These are phyloP conservation scores for Sylvia borin DNA, from an alignment of 2,797 vertebrate species.

Conservation along the genomic window DNA sequence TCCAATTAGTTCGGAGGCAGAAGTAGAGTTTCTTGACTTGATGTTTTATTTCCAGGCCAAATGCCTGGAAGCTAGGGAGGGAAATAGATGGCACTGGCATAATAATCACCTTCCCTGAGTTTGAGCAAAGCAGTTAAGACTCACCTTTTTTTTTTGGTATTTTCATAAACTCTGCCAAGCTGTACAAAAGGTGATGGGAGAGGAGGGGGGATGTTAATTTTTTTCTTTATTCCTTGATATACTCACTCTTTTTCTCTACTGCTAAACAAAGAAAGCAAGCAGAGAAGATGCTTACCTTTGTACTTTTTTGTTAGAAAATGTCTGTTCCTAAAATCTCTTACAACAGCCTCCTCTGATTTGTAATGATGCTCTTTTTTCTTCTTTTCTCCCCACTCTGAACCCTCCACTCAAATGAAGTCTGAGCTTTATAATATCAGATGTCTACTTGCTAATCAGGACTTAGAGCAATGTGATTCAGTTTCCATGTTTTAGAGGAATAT, in stretches of 20 bases:
- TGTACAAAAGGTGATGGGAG: neutral
- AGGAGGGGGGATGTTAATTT: neutral
- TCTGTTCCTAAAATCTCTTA: neutral
- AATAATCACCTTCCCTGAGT: constrained; percentile 44
- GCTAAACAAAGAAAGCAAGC: neutral
- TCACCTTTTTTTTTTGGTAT: constrained; percentile 8
- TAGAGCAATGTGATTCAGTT: neutral
- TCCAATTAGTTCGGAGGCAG: constrained; percentile 37
- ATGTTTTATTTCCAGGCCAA: constrained; percentile 57
- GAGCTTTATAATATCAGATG: neutral
- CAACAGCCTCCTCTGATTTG: neutral
- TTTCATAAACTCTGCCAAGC: constrained; percentile 37
- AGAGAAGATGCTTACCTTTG: neutral
- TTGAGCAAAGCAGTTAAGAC: constrained; percentile 32
- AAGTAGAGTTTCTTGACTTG: constrained; percentile 22
- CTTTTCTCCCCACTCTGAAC: neutral
- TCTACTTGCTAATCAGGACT: neutral
- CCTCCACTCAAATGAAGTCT: neutral
- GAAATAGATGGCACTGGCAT: constrained; percentile 43
- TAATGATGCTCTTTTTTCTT: neutral
- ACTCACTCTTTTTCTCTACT: neutral
- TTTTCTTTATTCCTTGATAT: neutral
- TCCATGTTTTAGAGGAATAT: neutral
- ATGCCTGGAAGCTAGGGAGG: constrained; percentile 63
- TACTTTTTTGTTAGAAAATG: neutral